Percentiles rank a stretch among this genome's conserved stretches.
These are phyloP conservation scores for Liodrosophila aerea DNA, from an alignment of 2,888 invertebrate species.

Conservation along the genomic window DNA sequence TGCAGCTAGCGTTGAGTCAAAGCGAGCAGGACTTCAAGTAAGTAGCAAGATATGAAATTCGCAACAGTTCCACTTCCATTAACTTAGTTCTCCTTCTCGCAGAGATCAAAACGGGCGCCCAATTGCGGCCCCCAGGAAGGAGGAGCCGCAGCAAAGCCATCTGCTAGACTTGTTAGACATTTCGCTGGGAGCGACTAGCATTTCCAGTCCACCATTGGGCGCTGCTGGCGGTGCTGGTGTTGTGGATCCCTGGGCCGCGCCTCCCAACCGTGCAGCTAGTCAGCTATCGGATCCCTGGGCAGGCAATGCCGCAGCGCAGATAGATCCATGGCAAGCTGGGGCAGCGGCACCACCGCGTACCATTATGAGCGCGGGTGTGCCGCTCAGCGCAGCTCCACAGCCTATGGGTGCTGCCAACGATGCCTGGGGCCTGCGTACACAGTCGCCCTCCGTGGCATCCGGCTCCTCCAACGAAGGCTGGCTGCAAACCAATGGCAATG, in stretches of 20 bases:
- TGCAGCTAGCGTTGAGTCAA: conserved; percentile 97
- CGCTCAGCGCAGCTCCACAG: conserved; percentile 47
- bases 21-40: conserved; percentile 96
- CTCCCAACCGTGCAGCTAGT: conserved; percentile 83
- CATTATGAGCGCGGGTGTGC: conserved; percentile 71
- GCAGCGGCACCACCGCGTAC: conserved; percentile 53
- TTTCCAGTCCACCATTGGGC: conserved; percentile 83
- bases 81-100: background rate
- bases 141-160: conserved; percentile 86
- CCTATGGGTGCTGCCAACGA: conserved; percentile 55
- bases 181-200: conserved; percentile 86
- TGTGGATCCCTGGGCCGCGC: conserved; percentile 90
- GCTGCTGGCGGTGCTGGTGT: conserved; percentile 76
- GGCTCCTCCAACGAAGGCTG: conserved; percentile 82
- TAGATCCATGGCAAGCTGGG: conserved; percentile 80
- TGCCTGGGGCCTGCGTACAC: conserved; percentile 80
- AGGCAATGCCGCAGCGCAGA: conserved; percentile 79
- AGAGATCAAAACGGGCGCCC: conserved; percentile 61
- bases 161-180: conserved; percentile 93
- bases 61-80: background rate
- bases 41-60: conserved; percentile 70
- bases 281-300: conserved; percentile 82
- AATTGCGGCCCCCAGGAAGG: conserved; percentile 60
- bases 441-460: conserved; percentile 82
- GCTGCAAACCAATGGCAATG: conserved; percentile 80